A percentile compares a stretch with the other conserved stretches of the same genome.
Conservation (phyloP, 2,888 invertebrate species). For the Xestoiulus laeticollis region DNA sequence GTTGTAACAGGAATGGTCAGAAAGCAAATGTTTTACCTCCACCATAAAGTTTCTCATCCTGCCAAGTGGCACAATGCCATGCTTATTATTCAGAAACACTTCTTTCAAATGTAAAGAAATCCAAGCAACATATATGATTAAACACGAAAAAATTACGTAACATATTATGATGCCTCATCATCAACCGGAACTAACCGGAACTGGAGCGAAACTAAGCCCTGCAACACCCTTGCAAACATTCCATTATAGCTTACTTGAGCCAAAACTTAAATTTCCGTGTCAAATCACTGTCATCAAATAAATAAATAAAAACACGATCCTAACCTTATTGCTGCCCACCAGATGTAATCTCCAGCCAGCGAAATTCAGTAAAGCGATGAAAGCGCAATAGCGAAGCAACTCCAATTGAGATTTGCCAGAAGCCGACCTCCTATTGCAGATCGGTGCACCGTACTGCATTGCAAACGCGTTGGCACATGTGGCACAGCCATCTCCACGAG, state of each 20-base stretch:
- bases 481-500: neutral
- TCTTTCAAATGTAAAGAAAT: too few relatives aligned
- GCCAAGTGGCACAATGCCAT: too few relatives aligned
- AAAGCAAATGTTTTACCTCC: too few relatives aligned
- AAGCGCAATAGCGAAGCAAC: neutral
- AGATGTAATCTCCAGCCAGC: neutral
- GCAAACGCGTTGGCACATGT: neutral
- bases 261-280: neutral
- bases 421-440: neutral
- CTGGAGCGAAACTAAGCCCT: neutral
- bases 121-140: too few relatives aligned
- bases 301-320: neutral
- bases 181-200: too few relatives aligned
- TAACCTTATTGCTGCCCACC: neutral
- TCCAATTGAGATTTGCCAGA: slow-evolving; percentile 22
- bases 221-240: neutral
- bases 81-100: too few relatives aligned
- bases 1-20: too few relatives aligned
- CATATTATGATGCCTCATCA: too few relatives aligned
- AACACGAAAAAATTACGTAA: too few relatives aligned
- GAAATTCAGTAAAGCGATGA: neutral
- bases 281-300: neutral
- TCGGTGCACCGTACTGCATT: neutral
- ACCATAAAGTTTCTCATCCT: too few relatives aligned
- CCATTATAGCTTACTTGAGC: neutral